Evolutionary conservation across 1,140 invertebrate genomes (phyloP), one percentile per base, ranked within the genome.

Genomic region (Diachasmimorpha longicaudata): DNA sequence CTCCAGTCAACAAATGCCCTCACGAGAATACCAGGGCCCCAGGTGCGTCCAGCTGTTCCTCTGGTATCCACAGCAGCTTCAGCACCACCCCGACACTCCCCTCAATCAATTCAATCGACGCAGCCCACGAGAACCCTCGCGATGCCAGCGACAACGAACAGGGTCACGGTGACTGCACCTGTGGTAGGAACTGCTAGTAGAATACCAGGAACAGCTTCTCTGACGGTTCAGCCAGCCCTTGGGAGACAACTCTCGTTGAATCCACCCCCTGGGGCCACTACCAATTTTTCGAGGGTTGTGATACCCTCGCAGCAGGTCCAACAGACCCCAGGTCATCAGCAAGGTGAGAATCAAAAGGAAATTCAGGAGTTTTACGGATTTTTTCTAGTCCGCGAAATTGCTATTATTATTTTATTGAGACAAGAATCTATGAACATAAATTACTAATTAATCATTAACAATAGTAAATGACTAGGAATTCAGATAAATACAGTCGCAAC

Each of bases 211-310:
- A 83, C 87, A 13, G 80, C 86, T 71, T 84, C 88, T 0, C 80
- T 85, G 4, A 78, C 81, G 16, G 83, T 89, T 25, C 87, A 85
- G 78, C 82, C 86, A 13, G 81, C 81, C 5, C 78, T 83, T 5
- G 81, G 81, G 3, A 80, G 86, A 25, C 87, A 87, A 63, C 79
- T 89, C 46, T 81, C 86, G 5, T 85, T 88, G 46, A 88, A 86
- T 71, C 81, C 87, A 68, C 81, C 84, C 4, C 78, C 85, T 25
- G 84, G 84, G 11, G 79, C 81, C 13, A 79, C 81, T 10, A 79
- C 81, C 4, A 85, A 83, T 42, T 84, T 88, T 42, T 87, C 83
- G 77, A 83, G 87, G 14, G 88, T 89, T 31, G 87, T 89, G 44
- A 85, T 89, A 66, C 86, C 88, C 16, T 83, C 83, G 14, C 85